These are phyloP conservation scores for Hippocampus guttulatus DNA, from an alignment of 2,113 vertebrate species.

Conservation along the genomic window DNA sequence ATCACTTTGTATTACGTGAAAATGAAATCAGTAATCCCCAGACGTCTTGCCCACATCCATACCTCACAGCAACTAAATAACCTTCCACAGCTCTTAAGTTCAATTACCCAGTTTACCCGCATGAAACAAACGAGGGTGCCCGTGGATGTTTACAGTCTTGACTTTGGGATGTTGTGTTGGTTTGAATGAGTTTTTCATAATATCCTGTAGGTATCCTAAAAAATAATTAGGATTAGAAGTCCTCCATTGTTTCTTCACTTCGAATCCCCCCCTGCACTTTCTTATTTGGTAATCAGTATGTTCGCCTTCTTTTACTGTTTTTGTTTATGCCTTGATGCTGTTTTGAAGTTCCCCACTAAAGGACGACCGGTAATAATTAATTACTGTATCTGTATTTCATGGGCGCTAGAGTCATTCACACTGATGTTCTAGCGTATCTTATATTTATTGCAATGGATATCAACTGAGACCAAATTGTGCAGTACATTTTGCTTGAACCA, in stretches of 20 bases:
- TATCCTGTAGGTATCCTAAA: slow-evolving; percentile 41
- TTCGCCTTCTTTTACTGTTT: neutral
- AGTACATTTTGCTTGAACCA: too few relatives aligned
- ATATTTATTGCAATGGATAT: too few relatives aligned
- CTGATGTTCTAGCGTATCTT: neutral
- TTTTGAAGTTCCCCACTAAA: neutral
- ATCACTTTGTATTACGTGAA: slow-evolving; percentile 58
- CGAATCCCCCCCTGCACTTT: neutral
- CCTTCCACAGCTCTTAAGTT: slow-evolving; percentile 68
- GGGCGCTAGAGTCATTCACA: neutral
- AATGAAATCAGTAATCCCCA: slow-evolving; percentile 60
- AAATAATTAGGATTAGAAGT: slow-evolving; percentile 41
- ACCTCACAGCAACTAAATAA: slow-evolving; percentile 60
- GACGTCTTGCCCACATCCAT: slow-evolving; percentile 58
- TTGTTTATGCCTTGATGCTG: neutral
- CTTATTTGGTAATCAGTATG: slow-evolving; percentile 1
- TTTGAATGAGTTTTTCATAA: slow-evolving; percentile 29
- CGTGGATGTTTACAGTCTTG: slow-evolving; percentile 59
- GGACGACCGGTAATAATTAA: neutral
- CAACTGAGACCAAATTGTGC: too few relatives aligned
- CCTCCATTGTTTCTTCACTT: slow-evolving; percentile 17
- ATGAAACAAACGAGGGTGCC: slow-evolving; percentile 57
- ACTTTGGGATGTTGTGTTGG: slow-evolving; percentile 42
- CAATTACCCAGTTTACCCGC: slow-evolving; percentile 64
- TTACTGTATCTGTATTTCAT: neutral